Conservation (phyloP, 2,113 vertebrate genomes). For the Pterocles gutturalis region DNA sequence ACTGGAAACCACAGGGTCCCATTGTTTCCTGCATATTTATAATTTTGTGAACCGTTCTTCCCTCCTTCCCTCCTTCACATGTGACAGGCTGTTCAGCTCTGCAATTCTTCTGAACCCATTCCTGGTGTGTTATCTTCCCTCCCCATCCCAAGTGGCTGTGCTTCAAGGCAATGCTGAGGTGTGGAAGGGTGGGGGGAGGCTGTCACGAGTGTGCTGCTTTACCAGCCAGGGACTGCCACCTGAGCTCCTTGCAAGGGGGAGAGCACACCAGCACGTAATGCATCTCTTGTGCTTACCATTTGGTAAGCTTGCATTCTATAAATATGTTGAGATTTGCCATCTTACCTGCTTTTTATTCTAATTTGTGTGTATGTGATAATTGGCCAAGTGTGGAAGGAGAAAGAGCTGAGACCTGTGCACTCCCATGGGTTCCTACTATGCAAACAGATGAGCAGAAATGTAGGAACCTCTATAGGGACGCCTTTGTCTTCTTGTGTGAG, state of each 20-base stretch:
- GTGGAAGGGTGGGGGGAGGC: not conserved
- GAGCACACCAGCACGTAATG: not conserved
- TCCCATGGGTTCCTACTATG: not conserved
- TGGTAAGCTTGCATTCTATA: not conserved
- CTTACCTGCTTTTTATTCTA: not conserved
- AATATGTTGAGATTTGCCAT: not conserved
- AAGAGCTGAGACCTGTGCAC: not conserved
- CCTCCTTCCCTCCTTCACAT: not conserved
- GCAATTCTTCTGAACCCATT: not conserved
- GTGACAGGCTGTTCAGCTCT: not conserved
- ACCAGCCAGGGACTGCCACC: not conserved
- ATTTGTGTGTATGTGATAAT: not conserved
- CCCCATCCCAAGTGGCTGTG: not conserved
- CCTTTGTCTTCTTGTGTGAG: not conserved
- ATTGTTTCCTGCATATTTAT: not conserved
- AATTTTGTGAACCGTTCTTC: not conserved
- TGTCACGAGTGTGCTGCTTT: accelerated
- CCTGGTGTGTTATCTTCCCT: not conserved
- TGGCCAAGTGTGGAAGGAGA: not conserved
- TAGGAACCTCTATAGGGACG: not conserved
- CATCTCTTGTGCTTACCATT: not conserved
- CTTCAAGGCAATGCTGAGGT: not conserved
- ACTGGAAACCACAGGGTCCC: not conserved
- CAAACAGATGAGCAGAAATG: not conserved
- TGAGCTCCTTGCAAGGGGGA: not conserved